Conservation (phyloP, 2,888 invertebrate genomes). For the Trisateles emortualis region DNA sequence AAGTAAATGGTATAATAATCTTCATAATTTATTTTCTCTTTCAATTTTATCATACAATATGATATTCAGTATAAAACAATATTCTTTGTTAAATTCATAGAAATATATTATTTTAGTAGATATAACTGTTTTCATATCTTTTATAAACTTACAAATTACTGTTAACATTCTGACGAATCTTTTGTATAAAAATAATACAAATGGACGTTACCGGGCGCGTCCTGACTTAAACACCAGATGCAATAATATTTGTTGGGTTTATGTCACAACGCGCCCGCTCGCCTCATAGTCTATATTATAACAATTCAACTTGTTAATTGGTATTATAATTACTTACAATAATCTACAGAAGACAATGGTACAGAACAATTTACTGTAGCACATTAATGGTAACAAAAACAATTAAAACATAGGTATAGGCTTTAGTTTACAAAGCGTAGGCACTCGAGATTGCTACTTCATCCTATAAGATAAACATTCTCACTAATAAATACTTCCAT, state of each 20-base stretch:
- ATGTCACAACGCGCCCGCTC: constrained; percentile 54
- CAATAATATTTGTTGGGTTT: constrained; percentile 23
- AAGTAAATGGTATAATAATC: constrained; percentile 84
- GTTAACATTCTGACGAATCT: constrained; percentile 85
- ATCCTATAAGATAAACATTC: constrained; percentile 80
- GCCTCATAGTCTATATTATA: constrained; percentile 72
- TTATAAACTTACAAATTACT: constrained; percentile 86
- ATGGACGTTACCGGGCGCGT: constrained; percentile 54
- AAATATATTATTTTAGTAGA: constrained; percentile 85
- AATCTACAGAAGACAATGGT: constrained; percentile 84
- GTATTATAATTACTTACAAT: constrained; percentile 81
- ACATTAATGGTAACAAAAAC: constrained; percentile 86
- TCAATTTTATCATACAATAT: constrained; percentile 82
- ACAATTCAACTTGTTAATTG: constrained; percentile 86
- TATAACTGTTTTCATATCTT: constrained; percentile 82
- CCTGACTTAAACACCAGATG: constrained; percentile 27
- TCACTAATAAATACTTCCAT: constrained; percentile 85
- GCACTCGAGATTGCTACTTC: constrained; percentile 87
- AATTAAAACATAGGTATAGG: constrained; percentile 81
- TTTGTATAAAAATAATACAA: constrained; percentile 85
- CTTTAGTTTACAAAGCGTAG: constrained; percentile 87
- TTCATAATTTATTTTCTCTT: constrained; percentile 85
- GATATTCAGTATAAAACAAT: constrained; percentile 86
- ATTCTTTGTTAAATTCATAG: constrained; percentile 86
- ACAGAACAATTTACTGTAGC: constrained; percentile 81